Percentiles rank a stretch among this genome's conserved stretches.
These are phyloP conservation scores for Astyanax mexicanus DNA, from an alignment of 2,797 vertebrate species.

Conservation along the genomic window DNA sequence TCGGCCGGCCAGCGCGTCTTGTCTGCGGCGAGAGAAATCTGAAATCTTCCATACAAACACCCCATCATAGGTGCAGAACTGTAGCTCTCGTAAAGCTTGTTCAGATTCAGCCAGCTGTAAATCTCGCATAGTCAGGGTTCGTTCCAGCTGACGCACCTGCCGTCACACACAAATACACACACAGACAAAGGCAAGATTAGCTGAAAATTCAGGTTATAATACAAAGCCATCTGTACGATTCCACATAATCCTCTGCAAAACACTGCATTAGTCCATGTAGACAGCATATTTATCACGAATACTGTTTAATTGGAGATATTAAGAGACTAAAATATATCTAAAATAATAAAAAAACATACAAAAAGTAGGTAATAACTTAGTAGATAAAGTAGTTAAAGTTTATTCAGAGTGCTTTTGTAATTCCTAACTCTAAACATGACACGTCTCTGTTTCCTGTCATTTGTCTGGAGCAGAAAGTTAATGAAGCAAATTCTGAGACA, in stretches of 20 bases:
- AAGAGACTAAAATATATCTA: not conserved
- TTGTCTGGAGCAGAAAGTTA: no score
- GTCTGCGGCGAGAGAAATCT: constrained; percentile 90
- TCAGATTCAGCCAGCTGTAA: constrained; percentile 89
- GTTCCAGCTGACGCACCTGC: constrained; percentile 90
- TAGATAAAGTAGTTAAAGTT: no score
- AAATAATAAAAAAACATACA: not conserved
- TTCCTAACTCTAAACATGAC: no score
- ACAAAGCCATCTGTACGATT: not conserved
- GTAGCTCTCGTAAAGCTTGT: constrained; percentile 83
- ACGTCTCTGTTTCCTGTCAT: no score
- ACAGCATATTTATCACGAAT: no score
- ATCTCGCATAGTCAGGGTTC: constrained; percentile 87
- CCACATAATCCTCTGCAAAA: constrained; percentile 1
- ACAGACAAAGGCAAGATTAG: not conserved
- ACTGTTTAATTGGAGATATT: not conserved
- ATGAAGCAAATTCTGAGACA: no score
- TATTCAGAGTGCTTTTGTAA: no score
- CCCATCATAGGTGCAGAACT: constrained; percentile 90
- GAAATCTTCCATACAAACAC: constrained; percentile 95
- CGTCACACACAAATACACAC: not conserved
- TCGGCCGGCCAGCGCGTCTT: constrained; percentile 88
- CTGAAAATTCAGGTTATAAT: not conserved
- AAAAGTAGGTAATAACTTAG: not conserved
- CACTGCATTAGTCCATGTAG: not conserved